Evolutionary conservation across 2,888 invertebrate species (phyloP).

Genomic region (Prosopocoilus inquinatus): DNA sequence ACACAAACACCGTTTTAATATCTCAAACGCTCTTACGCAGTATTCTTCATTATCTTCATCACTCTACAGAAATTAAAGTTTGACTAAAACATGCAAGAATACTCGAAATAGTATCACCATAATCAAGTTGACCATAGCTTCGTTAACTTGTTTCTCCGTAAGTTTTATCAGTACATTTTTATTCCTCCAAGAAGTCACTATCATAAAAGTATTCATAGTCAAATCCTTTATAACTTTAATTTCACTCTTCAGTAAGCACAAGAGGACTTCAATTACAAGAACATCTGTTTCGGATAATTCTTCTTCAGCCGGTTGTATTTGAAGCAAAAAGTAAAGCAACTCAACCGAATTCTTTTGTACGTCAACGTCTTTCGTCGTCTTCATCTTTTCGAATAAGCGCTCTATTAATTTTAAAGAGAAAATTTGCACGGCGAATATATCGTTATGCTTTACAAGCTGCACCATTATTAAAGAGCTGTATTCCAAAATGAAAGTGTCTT

Average conservation of each 20-base stretch:
- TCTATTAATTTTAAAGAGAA: not conserved
- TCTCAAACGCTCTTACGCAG: not conserved
- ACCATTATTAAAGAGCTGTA: not conserved
- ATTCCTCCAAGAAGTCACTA: not conserved
- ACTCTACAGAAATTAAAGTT: too few relatives aligned
- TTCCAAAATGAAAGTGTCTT: not conserved
- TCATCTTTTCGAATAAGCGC: not conserved
- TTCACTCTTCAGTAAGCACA: conserved; percentile 2
- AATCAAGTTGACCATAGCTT: conserved; percentile 3
- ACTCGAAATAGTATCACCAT: not conserved
- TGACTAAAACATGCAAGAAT: too few relatives aligned
- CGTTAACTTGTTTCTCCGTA: not conserved
- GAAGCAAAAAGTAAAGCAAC: not conserved
- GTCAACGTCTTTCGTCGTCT: conserved; percentile 2
- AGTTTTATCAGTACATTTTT: not conserved
- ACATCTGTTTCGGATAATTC: not conserved
- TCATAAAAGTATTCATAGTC: not conserved
- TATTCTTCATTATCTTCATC: not conserved
- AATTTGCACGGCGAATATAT: not conserved
- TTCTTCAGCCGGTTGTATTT: not conserved
- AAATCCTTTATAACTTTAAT: not conserved
- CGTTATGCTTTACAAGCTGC: not conserved
- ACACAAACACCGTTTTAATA: not conserved
- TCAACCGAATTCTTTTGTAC: not conserved
- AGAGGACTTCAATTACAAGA: not conserved